Percentiles rank a stretch among this genome's conserved stretches.
Conservation (phyloP, 35 echinoderm and acorn worm species). For the Heliocidaris tuberculata region DNA sequence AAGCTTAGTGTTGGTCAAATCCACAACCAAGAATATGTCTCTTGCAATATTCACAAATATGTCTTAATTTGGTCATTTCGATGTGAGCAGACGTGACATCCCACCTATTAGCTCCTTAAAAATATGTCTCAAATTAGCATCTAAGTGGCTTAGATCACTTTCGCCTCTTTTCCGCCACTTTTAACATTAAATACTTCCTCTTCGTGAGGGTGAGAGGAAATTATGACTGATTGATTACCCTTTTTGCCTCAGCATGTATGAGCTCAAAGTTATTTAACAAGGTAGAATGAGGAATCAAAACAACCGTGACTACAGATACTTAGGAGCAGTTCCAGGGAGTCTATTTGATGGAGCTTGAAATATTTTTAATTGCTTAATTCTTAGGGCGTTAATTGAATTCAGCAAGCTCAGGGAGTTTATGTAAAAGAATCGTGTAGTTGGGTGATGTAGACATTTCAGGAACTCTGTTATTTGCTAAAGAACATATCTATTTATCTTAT, state of each 20-base stretch:
- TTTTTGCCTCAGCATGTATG: neutral
- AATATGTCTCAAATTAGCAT: neutral
- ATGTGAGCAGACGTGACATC: too few species aligned
- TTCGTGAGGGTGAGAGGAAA: neutral
- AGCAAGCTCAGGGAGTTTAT: too few species aligned
- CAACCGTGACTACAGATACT: neutral
- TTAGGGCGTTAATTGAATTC: too few species aligned
- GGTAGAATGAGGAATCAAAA: neutral
- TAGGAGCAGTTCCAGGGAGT: neutral
- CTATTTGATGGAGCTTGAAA: neutral
- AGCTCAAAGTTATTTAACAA: neutral
- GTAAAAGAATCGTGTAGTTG: too few species aligned
- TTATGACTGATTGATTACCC: conserved; percentile 11
- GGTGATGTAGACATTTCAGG: too few species aligned
- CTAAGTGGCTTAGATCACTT: conserved; percentile 2
- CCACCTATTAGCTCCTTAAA: neutral
- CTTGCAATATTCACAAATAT: too few species aligned
- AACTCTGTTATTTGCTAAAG: too few species aligned
- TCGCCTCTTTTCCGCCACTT: neutral
- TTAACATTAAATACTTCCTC: conserved; percentile 2
- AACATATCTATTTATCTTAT: too few species aligned
- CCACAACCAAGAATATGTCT: too few species aligned
- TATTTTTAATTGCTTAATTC: too few species aligned
- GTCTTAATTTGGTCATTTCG: too few species aligned
- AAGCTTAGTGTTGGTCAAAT: too few species aligned